Base-by-base conservation (phyloP, 2,113 vertebrate genomes). In the Myocastor coypus region DNA sequence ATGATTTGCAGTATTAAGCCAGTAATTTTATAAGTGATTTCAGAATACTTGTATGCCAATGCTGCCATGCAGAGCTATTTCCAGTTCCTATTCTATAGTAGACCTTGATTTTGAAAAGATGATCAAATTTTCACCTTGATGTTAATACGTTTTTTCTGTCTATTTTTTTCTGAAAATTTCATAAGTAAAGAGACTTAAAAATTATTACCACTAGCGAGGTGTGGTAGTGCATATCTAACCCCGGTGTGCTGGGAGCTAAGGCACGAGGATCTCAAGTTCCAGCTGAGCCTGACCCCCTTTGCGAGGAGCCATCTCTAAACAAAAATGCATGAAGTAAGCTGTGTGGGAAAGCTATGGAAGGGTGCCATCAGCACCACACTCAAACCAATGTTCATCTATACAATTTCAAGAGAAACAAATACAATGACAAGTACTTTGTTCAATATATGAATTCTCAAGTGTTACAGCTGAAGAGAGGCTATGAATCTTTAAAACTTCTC, bases 401-500 rank as follows among this genome's bases (percentile, higher is more conserved):
- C 42, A 59, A 90, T 50, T 69, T 61, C n/a, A 42, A 96, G 88
- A 90, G 93, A 86, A 97, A 96, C 87, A 94, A 80, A 85, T 52
- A 22, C 81, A 93, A 95, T 95, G 77, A 95, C 40, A 93, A 32
- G 89, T 80, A 89, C 85, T 96, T 78, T 85, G 89, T 95, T 78
- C 57, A 89, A 68, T 75, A 83, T 28, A 32, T 95, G 96, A 97
- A 92, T 98, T 93, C 92, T 96, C 16, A 3, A 95, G 91, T 93
- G 97, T 97, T 96, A 91, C 92, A 92, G 96, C 97, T 95, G 97
- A 68, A 97, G 93, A 97, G 95, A 95, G 97, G 97, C 89, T 94
- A 97, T 95, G 97, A 98, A 98, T 96, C 97, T 97, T 98, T 97
- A 90, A 98, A 97, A 96, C 6, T 83, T 92, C 73, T 89, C 85